Evolutionary conservation across 2,113 vertebrate genomes (phyloP).

Genomic region (Cynopterus brachyotis): DNA sequence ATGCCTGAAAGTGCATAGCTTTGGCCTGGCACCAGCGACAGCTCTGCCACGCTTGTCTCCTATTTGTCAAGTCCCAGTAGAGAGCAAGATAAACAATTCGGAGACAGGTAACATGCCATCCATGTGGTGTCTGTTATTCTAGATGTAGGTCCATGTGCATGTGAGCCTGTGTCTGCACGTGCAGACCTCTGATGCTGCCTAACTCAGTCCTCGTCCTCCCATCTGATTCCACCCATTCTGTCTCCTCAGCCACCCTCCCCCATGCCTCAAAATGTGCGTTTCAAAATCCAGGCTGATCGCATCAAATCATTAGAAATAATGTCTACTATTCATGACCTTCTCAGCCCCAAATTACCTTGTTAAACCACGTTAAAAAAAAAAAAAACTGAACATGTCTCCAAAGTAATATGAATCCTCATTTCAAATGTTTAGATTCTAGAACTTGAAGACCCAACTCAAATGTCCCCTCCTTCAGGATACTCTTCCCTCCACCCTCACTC

Average conservation of each 20-base stretch:
- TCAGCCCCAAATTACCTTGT: neutral
- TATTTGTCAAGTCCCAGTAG: conserved; percentile 43
- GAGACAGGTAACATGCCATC: neutral
- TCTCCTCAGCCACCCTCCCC: neutral
- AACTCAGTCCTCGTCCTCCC: neutral
- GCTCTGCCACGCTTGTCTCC: conserved; percentile 17
- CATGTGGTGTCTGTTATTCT: neutral
- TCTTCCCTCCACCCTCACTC: neutral
- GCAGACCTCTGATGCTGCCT: neutral
- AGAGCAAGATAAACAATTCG: conserved; percentile 30
- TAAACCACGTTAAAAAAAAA: neutral
- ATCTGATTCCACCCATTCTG: neutral
- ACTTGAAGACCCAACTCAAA: neutral
- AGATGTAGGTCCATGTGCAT: neutral
- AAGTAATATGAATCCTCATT: neutral
- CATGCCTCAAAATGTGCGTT: neutral
- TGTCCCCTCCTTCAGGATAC: neutral
- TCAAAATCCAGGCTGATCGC: neutral
- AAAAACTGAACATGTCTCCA: no score
- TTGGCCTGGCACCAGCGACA: neutral
- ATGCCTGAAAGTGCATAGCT: conserved; percentile 24
- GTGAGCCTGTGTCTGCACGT: neutral
- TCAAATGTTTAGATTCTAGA: neutral
- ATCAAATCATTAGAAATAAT: neutral
- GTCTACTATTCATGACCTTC: neutral